Evolutionary conservation across 2,113 vertebrate genomes (phyloP).

Genomic region (Gobio gobio): DNA sequence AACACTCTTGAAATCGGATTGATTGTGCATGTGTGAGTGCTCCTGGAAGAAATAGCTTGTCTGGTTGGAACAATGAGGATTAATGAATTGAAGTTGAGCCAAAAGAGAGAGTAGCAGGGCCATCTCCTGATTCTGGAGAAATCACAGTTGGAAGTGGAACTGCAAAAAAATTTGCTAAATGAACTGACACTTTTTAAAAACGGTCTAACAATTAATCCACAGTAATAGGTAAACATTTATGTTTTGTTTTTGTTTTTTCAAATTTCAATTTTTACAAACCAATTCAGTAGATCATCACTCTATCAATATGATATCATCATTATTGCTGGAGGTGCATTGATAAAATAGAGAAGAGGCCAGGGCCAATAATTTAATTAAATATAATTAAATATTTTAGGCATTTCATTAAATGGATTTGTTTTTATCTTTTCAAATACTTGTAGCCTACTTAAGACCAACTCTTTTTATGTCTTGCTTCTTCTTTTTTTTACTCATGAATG

Average conservation of each 20-base stretch:
- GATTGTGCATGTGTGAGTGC: neutral
- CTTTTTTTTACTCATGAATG: neutral
- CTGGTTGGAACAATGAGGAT: neutral
- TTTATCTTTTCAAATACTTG: neutral
- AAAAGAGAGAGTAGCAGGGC: constrained; percentile 11
- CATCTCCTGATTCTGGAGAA: constrained; percentile 18
- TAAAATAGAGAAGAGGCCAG: neutral
- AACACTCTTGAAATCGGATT: neutral
- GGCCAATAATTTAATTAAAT: too few species aligned
- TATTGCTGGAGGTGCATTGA: neutral
- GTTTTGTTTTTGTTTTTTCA: neutral
- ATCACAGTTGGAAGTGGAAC: neutral
- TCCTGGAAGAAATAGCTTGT: neutral
- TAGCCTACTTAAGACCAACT: neutral
- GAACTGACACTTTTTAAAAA: neutral
- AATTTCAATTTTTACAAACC: neutral
- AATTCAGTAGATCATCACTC: neutral
- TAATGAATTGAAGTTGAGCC: constrained; percentile 20
- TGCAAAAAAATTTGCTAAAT: neutral
- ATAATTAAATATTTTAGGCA: too few species aligned
- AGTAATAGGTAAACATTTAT: neutral
- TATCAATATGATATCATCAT: neutral
- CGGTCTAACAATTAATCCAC: neutral
- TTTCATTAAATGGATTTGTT: too few species aligned
- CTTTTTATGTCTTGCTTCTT: neutral